Evolutionary conservation across 2,888 invertebrate species (phyloP), one percentile per base, ranked within the genome.

Genomic region (Colostygia pectinataria): DNA sequence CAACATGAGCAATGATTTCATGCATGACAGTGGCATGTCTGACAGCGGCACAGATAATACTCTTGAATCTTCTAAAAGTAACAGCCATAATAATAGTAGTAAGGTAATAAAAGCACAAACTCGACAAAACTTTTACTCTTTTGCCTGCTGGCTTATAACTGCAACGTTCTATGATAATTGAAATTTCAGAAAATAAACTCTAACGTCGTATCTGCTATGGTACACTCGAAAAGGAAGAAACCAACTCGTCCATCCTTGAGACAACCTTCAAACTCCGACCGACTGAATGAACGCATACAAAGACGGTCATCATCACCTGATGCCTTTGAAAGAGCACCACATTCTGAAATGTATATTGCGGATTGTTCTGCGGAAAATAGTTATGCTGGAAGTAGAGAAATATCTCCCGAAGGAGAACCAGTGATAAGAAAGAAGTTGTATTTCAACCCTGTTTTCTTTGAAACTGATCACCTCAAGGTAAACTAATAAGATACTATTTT

Each of bases 371-470:
- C 80, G 10, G 83, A 90, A 54, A 73, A 72, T 51, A 73, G 77
- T 57, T 59, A 64, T 32, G 20, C 20, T 20, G 55, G 65, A 13
- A 67, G 66, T 34, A 68, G 74, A 45, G 46, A 77, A 84, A 55
- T 74, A 12, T 56, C 79, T 72, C 72, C 80, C 15, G 76, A 78
- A 55, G 83, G 81, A 12, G 86, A 86, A 50, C 74, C 77, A 33
- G 71, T 72, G 0, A 92, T 93, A 4, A 91, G 96, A 49, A 93
- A 94, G 64, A 96, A 97, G 70, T 85, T 97, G 2, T 97, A 96
- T 74, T 97, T 97, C 69, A 97, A 97, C 82, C 97, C 97, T 0
- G 96, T 97, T 0, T 98, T 97, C 77, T 97, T 98, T 69, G 97
- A 98, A 77, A 94, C 94, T 0, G 96, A 97, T 72, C 86, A 96